These are phyloP conservation scores for Hippopotamus amphibius DNA, from an alignment of 2,113 vertebrate genomes.

Conservation along the genomic window DNA sequence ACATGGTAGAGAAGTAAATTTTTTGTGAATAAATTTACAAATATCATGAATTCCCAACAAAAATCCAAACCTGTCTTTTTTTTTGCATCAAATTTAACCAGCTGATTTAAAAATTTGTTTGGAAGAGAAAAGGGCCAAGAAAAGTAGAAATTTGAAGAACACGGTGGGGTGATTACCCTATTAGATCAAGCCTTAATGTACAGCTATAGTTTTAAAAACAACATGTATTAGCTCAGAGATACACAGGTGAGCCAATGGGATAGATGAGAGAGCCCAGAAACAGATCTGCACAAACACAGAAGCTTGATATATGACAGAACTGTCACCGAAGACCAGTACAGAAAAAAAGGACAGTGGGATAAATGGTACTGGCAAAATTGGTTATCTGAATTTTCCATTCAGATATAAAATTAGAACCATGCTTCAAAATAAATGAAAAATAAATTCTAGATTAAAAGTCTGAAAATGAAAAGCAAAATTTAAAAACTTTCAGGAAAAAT, in stretches of 20 bases:
- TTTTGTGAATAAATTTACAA: neutral
- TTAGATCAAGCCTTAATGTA: neutral
- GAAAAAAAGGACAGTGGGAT: neutral
- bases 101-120: neutral
- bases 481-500: neutral
- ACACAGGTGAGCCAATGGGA: neutral
- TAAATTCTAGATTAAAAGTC: neutral
- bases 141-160: constrained; percentile 11
- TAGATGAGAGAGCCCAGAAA: neutral
- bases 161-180: neutral
- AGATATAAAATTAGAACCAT: constrained; percentile 12
- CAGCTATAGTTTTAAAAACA: neutral
- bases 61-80: neutral
- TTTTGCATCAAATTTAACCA: neutral
- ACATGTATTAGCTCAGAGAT: neutral
- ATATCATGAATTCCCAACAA: neutral
- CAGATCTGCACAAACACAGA: neutral
- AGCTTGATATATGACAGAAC: neutral
- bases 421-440: neutral
- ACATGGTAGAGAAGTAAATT: neutral
- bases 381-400: neutral
- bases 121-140: neutral
- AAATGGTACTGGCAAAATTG: neutral
- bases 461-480: neutral
- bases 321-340: neutral